Conservation (phyloP, 2,797 vertebrate genomes). For the Nyctibius grandis region DNA sequence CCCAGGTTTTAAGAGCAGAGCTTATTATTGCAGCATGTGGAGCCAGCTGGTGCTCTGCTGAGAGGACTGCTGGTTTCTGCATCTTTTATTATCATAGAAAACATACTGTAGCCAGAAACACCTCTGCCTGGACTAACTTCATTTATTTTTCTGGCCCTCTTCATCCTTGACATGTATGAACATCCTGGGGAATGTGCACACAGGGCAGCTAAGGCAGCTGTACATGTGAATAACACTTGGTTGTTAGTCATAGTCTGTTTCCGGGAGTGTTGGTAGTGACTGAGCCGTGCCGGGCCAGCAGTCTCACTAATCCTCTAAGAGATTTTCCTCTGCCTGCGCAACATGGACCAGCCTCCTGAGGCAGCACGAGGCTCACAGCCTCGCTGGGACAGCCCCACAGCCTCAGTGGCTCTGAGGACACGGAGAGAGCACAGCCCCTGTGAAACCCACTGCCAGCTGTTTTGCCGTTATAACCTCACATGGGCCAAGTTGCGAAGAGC, state of each 20-base stretch:
- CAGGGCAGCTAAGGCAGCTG: constrained; percentile 39
- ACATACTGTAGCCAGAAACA: constrained; percentile 65
- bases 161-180: constrained; percentile 20
- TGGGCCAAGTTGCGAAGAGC: not conserved
- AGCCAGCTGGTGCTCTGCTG: constrained; percentile 57
- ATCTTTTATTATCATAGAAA: constrained; percentile 60
- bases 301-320: not conserved
- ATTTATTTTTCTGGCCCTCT: constrained; percentile 57
- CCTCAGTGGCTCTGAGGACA: not conserved
- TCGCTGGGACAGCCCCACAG: not conserved
- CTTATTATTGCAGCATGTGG: constrained; percentile 30
- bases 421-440: accelerated
- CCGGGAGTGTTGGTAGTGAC: not conserved
- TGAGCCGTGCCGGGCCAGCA: accelerated
- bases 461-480: not conserved
- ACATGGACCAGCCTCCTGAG: not conserved
- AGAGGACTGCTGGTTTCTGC: constrained; percentile 56
- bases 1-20: constrained; percentile 44
- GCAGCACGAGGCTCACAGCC: not conserved
- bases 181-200: constrained; percentile 25
- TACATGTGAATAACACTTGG: not conserved
- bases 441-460: not conserved
- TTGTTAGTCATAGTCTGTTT: not conserved
- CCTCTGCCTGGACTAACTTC: constrained; percentile 58
- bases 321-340: not conserved